Evolutionary conservation across 2,797 vertebrate genomes (phyloP).

Genomic region (Melanogrammus aeglefinus): DNA sequence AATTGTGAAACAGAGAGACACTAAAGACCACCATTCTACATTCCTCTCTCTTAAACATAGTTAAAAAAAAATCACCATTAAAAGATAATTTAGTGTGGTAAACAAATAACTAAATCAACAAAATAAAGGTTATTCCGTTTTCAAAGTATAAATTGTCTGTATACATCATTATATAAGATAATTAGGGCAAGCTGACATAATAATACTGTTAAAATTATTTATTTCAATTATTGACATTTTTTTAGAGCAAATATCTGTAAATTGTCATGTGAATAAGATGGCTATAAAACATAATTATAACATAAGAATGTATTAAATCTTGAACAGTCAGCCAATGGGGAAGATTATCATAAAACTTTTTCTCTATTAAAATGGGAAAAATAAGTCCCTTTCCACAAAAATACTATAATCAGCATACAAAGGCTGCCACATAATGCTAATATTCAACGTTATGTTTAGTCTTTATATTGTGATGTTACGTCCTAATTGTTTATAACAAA

Average conservation of each 20-base stretch:
- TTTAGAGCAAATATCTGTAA: no score
- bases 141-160: background rate
- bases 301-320: background rate
- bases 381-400: background rate
- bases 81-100: no score
- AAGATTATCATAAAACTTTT: background rate
- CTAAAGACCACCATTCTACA: no score
- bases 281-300: background rate
- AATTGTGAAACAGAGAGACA: no score
- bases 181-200: background rate
- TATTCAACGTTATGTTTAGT: no score
- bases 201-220: background rate
- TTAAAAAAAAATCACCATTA: no score
- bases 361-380: background rate
- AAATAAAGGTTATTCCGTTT: background rate
- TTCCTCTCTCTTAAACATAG: no score
- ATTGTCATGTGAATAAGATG: no score
- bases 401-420: background rate
- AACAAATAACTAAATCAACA: no score
- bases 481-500: no score
- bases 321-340: background rate
- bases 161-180: background rate
- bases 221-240: no score
- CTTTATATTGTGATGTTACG: no score
- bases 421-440: background rate